Base-by-base conservation (phyloP, 2,888 invertebrate genomes). In the Melanostoma mellinum region DNA sequence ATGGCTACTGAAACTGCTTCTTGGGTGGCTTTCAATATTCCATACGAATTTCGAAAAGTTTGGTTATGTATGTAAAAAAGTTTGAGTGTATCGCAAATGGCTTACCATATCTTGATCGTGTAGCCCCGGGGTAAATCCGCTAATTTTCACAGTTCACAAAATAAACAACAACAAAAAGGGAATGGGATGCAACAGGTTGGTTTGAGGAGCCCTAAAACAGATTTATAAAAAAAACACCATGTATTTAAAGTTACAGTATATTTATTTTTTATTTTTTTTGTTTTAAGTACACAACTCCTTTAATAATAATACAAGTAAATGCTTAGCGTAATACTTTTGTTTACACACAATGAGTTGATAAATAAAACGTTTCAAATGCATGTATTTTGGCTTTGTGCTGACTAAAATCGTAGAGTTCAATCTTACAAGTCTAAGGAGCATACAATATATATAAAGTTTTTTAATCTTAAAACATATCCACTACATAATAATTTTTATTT, bases 211-310 rank as follows among this genome's bases (percentile, higher is more conserved):
- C 20, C 1, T 20, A 20, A 20, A 1, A 0, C 1, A 20, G 20
- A 20, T 20, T 20, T 1, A 20, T 20, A 20, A 20, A 20, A 20
- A 20, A 20, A 20, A 20, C 46, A 60, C 35, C 40, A 56, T 30
- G 9, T 32, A 40, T 4, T 5, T 6, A 32, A 40, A 6, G 30
- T 35, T 53, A 33, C 42, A 42, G 6, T 42, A 2, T 5, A 33
- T 3, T 46, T 38, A 58, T 44, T 38, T 38, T 60, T 20, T 20
- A 63, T 32, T 78, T 77, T 69, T 58, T 81, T 76, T 71, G 46
- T 46, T 82, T 81, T 82, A 82, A 82, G 82, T 82, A 82, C 82
- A 74, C 73, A 78, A 78, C 65, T 78, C 78, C 48, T 68, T 74
- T 61, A 77, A 68, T 50, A 72, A 67, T 38, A 42, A 60, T 58